Conservation (phyloP, 2,888 invertebrate species). For the Uloborus plumipes region DNA sequence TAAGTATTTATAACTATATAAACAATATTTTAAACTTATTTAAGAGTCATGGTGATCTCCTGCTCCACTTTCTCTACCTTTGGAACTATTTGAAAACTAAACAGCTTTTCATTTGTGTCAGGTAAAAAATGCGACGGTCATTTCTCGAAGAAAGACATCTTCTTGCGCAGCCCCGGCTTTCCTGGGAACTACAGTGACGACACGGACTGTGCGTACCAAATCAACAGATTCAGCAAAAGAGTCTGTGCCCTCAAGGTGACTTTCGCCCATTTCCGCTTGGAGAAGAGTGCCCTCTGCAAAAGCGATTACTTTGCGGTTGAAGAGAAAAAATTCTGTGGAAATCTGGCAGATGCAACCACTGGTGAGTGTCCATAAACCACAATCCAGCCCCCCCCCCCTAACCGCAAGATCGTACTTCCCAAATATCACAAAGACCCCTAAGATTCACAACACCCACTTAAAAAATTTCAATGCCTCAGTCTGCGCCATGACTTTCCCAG, state of each 20-base stretch:
- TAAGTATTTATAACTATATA: no score
- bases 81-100: no score
- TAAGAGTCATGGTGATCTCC: no score
- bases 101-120: no score
- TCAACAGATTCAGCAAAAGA: conserved; percentile 61
- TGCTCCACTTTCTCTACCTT: no score
- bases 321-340: conserved; percentile 66
- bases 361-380: conserved; percentile 25
- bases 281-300: conserved; percentile 65
- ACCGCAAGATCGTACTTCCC: no score
- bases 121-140: conserved; percentile 63
- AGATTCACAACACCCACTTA: no score
- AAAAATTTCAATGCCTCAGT: no score
- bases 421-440: no score
- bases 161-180: conserved; percentile 66
- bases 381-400: no score
- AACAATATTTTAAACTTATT: no score
- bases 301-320: conserved; percentile 67
- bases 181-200: conserved; percentile 66
- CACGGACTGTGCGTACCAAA: conserved; percentile 67
- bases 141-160: conserved; percentile 65
- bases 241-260: conserved; percentile 67
- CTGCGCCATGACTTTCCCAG: no score
- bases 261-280: conserved; percentile 67
- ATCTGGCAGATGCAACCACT: conserved; percentile 44